Conservation (phyloP, 2,113 vertebrate genomes). For the Gobio gobio region DNA sequence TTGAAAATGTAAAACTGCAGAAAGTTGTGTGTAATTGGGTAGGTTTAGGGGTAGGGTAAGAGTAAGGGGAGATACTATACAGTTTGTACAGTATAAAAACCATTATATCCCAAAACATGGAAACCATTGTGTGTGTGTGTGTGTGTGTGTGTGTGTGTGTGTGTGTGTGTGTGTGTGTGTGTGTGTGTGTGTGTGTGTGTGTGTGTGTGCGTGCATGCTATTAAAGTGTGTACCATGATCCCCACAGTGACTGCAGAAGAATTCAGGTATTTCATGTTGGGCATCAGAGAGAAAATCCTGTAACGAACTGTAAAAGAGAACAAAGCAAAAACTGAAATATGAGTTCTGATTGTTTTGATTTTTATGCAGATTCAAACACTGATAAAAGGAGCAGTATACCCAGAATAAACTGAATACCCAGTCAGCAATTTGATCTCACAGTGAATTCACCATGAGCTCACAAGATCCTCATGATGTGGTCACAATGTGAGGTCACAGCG, state of each 20-base stretch:
- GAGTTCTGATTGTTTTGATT: not conserved
- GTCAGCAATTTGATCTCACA: too few species aligned
- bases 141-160: not conserved
- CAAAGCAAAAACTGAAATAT: not conserved
- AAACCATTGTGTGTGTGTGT: not conserved
- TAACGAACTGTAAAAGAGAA: constrained; percentile 41
- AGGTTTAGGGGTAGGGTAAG: too few species aligned
- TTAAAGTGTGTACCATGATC: constrained; percentile 44
- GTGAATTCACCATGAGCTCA: too few species aligned
- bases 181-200: not conserved
- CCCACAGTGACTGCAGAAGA: constrained; percentile 44
- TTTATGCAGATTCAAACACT: not conserved
- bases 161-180: not conserved
- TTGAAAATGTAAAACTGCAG: too few species aligned
- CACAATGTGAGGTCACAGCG: too few species aligned
- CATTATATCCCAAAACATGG: too few species aligned
- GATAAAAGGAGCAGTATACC: not conserved
- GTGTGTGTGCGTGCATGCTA: not conserved
- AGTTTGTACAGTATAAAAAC: too few species aligned
- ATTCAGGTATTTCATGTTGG: constrained; percentile 38
- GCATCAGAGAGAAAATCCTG: constrained; percentile 54
- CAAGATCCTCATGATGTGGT: too few species aligned
- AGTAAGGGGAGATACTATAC: too few species aligned
- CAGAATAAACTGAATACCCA: too few species aligned
- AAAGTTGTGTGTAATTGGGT: too few species aligned